Percentiles rank a stretch among this genome's conserved stretches.
phyloP scores from a whole-genome alignment of 2,113 vertebrate genomes.

The Agapornis roseicollis region DNA sequence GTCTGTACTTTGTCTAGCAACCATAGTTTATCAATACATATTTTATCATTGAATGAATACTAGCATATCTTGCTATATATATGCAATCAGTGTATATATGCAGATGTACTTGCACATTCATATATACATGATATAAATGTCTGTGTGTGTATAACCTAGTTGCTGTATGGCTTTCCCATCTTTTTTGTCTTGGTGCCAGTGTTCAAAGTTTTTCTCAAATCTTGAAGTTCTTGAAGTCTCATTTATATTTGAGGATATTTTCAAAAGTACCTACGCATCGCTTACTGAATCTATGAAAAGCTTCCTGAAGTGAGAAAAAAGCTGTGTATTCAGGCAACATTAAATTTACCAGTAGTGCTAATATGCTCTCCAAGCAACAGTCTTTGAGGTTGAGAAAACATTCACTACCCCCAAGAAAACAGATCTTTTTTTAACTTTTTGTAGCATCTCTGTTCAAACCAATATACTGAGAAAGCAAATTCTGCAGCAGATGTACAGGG shows the following conservation, averaged over 20 bases:
- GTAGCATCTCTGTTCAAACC: background rate
- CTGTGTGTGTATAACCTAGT: background rate
- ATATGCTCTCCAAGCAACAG: background rate
- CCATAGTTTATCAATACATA: background rate
- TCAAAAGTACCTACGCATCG: background rate
- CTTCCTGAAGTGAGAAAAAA: background rate
- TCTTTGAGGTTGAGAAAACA: background rate
- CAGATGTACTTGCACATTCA: background rate
- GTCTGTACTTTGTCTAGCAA: background rate
- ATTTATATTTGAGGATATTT: background rate
- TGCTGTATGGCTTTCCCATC: background rate
- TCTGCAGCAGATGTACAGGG: background rate
- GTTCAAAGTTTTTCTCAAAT: background rate
- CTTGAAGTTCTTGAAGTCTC: background rate
- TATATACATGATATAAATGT: too few relatives aligned
- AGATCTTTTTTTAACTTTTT: background rate
- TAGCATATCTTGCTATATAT: background rate
- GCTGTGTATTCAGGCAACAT: background rate
- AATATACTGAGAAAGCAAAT: background rate
- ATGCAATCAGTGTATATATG: background rate
- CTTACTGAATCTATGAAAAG: rapidly evolving
- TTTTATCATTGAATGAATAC: too few relatives aligned
- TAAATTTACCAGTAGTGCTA: background rate
- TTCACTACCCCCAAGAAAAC: background rate
- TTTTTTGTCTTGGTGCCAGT: background rate